phyloP scores from a whole-genome alignment of 2,888 invertebrate species.

The Patella caerulea region DNA sequence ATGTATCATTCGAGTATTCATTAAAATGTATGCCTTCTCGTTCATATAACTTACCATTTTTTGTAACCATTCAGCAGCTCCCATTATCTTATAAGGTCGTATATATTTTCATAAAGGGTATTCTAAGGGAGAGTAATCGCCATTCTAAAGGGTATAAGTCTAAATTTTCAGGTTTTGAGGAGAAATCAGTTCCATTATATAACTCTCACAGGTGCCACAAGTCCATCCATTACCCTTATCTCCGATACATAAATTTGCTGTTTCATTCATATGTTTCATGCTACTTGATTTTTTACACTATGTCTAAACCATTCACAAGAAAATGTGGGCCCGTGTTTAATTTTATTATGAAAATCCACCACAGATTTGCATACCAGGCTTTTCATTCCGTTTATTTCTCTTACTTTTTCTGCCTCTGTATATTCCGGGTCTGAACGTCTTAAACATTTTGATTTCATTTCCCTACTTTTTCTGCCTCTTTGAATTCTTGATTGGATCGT shows the following conservation, averaged over 20 bases:
- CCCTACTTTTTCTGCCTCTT: no score
- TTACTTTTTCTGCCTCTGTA: no score
- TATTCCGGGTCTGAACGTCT: no score
- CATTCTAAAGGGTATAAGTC: background rate
- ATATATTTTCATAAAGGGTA: background rate
- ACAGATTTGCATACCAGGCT: no score
- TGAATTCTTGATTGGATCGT: no score
- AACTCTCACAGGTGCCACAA: background rate
- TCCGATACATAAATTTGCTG: background rate
- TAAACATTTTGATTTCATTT: no score
- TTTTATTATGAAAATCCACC: no score
- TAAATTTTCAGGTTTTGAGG: background rate
- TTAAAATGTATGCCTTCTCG: background rate
- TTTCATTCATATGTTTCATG: background rate
- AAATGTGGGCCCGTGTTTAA: no score
- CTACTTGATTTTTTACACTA: background rate
- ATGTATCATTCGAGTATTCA: no score
- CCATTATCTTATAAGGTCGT: conserved; percentile 18
- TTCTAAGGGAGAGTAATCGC: background rate
- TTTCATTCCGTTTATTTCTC: no score
- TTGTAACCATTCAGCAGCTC: conserved; percentile 5
- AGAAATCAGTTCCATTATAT: background rate
- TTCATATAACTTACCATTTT: background rate
- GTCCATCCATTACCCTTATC: background rate
- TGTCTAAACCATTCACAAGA: no score